These are phyloP conservation scores for Rotaria socialis DNA, from an alignment of 2,888 invertebrate species.

Conservation along the genomic window DNA sequence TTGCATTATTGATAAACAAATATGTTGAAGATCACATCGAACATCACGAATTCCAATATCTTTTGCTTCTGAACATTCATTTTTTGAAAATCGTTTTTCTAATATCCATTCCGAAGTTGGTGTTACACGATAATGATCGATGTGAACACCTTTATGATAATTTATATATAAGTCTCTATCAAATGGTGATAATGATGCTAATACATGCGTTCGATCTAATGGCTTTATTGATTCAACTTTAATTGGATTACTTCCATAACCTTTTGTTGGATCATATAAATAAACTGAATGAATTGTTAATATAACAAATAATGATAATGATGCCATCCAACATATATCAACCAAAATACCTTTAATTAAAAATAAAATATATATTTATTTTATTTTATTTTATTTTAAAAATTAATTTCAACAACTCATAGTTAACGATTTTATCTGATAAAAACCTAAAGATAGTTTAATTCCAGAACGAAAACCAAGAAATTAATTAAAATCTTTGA, in stretches of 20 bases:
- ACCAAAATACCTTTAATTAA: neutral
- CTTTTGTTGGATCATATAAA: neutral
- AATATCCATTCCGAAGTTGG: neutral
- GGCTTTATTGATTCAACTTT: neutral
- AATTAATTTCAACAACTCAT: too few relatives aligned
- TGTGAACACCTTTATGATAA: slow-evolving; percentile 31
- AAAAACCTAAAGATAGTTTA: too few relatives aligned
- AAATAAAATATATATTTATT: too few relatives aligned
- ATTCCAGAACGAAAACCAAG: too few relatives aligned
- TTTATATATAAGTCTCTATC: neutral
- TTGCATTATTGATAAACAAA: slow-evolving; percentile 34
- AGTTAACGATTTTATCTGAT: too few relatives aligned
- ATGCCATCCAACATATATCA: slow-evolving; percentile 1
- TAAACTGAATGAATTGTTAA: neutral
- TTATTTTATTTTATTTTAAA: too few relatives aligned
- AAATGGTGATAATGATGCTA: neutral
- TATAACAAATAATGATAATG: slow-evolving; percentile 10
- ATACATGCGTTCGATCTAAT: slow-evolving; percentile 4
- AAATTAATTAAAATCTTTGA: too few relatives aligned
- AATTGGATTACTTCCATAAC: too few relatives aligned
- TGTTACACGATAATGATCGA: neutral
- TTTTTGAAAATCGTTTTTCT: neutral
- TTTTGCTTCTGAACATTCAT: neutral
- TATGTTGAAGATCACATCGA: neutral
- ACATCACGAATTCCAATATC: slow-evolving; percentile 31